Evolutionary conservation across 2,797 vertebrate species (phyloP).

Genomic region (Bufotes viridis): DNA sequence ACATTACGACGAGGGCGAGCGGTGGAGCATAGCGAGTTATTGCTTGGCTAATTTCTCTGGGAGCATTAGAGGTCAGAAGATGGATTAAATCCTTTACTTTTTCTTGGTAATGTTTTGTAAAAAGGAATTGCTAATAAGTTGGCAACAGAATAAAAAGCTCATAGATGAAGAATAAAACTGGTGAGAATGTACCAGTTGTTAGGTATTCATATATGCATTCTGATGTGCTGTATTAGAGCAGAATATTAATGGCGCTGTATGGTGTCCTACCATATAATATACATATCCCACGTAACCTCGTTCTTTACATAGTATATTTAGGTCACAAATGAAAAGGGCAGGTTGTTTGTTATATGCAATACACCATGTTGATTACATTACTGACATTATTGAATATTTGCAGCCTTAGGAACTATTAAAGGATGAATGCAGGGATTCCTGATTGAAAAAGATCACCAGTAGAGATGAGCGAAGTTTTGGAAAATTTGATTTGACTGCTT

Average conservation of each 20-base stretch:
- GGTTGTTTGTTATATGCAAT: not conserved
- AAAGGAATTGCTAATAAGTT: conserved; percentile 57
- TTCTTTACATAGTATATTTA: not conserved
- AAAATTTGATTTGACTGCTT: too few species aligned
- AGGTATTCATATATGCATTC: conserved; percentile 56
- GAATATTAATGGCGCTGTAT: conserved; percentile 42
- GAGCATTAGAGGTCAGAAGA: conserved; percentile 58
- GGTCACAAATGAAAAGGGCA: not conserved
- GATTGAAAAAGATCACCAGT: not conserved
- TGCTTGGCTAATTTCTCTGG: conserved; percentile 52
- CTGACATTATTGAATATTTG: not conserved
- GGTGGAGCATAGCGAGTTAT: conserved; percentile 38
- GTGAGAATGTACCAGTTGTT: conserved; percentile 31
- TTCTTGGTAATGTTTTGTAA: conserved; percentile 44
- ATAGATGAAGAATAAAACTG: conserved; percentile 44
- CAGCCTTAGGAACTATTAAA: not conserved
- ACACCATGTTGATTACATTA: not conserved
- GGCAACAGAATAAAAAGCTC: conserved; percentile 29
- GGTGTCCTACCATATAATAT: conserved; percentile 26
- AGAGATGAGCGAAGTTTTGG: too few species aligned
- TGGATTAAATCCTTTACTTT: conserved; percentile 43
- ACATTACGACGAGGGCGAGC: conserved; percentile 7
- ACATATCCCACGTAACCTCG: conserved; percentile 19
- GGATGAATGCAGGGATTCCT: not conserved
- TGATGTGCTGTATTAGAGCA: conserved; percentile 31